Base-by-base conservation (phyloP, 1,140 invertebrate species). In the Brachionus sp. region DNA sequence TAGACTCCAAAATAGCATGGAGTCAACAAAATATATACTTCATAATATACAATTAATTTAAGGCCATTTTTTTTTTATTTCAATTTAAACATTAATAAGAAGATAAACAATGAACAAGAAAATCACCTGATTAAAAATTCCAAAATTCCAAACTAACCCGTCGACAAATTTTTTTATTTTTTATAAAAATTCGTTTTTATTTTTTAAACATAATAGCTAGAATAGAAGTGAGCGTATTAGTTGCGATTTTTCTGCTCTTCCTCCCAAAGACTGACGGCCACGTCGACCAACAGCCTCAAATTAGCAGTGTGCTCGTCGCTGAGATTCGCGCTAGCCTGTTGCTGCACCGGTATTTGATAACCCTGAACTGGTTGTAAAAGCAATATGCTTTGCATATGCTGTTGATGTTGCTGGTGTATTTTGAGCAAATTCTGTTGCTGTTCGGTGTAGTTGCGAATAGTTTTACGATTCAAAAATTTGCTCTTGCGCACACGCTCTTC, bases 371-470 rank as follows among this genome's bases (percentile, higher is more conserved):
- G 70, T 5, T 75, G 70, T 13, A 46, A n/a, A 6, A 46, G 33
- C 25, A 46, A 4, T 0, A 46, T 29, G 13, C 42, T 44, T 29
- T 75, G 70, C 44, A 46, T 6, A 23, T 75, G 70, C 33, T 75
- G 70, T 12, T 75, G 70, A 37, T 57, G 29, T 9, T 37, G 29
- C 2, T 68, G 64, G 25, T 33, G 7, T 0, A 46, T 3, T 46
- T 75, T 75, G 16, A 75, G 44, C 42, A 75, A 7, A 33, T 23
- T 70, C 37, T 70, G 33, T 25, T 73, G 68, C 19, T 57, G 62
- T 66, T 80, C 77, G 23, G 77, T 80, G n/a, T 80, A 80, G 57
- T 80, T 80, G 13, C 77, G 46, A 13, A 80, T 80, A 1, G 77
- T 80, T 39, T 80, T 80, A 4, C 77, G 29, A n/a, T 39, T 64